Percentiles rank a stretch among this genome's conserved stretches.
These are phyloP conservation scores for Zoroaster sp. DNA, from an alignment of 53 echinoderm and acorn worm genomes.

Conservation along the genomic window DNA sequence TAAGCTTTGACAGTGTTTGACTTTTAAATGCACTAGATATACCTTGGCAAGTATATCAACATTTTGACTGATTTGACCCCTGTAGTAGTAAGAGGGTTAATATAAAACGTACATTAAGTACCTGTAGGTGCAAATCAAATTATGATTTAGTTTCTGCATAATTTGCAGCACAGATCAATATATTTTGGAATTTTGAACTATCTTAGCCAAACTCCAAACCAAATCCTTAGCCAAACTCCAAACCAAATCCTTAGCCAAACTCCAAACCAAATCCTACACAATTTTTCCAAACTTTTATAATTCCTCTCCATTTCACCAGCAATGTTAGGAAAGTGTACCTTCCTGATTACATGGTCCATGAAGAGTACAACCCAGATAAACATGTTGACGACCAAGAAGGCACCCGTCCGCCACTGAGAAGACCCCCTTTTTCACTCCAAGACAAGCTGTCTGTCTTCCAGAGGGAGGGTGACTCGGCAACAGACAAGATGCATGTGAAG, in stretches of 20 bases:
- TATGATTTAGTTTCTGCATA: no score
- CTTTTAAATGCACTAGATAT: no score
- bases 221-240: neutral
- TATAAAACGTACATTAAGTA: no score
- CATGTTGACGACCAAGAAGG: constrained; percentile 47
- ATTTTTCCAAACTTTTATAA: neutral
- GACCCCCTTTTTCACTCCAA: constrained; percentile 86
- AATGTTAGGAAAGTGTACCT: constrained; percentile 69
- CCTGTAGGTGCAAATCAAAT: no score
- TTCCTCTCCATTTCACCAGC: neutral
- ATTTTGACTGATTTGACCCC: no score
- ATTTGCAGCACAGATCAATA: no score
- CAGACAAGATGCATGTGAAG: constrained; percentile 82
- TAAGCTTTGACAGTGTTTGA: no score
- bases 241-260: neutral
- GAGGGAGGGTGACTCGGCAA: constrained; percentile 72
- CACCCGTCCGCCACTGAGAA: constrained; percentile 40
- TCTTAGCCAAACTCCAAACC: no score
- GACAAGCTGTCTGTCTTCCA: constrained; percentile 84
- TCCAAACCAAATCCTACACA: neutral
- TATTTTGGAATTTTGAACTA: no score
- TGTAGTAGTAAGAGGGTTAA: no score
- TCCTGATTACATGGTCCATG: constrained; percentile 98
- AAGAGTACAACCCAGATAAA: constrained; percentile 66
- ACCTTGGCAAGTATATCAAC: no score